These are phyloP conservation scores for Drosophila nr. perissopoda DNA, from an alignment of 2,888 invertebrate genomes.

Conservation along the genomic window DNA sequence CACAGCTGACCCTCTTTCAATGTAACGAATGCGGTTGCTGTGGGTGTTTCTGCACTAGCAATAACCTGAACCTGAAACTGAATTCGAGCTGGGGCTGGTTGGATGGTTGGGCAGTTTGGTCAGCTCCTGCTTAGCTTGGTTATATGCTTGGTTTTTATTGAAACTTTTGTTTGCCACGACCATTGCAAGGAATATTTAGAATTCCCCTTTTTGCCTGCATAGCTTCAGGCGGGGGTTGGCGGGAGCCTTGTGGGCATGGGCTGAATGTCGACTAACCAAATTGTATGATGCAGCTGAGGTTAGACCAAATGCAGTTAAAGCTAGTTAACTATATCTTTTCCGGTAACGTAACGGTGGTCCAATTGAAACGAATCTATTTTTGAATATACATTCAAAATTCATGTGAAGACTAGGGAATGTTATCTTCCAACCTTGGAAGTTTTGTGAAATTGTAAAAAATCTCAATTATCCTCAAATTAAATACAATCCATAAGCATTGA, in stretches of 20 bases:
- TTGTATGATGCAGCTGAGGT: constrained; percentile 27
- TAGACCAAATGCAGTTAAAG: constrained; percentile 11
- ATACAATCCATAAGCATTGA: not conserved
- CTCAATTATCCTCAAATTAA: not conserved
- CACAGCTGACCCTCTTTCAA: constrained; percentile 12
- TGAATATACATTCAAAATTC: not conserved
- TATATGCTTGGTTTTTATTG: constrained; percentile 73
- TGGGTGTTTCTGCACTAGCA: constrained; percentile 68
- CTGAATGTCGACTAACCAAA: constrained; percentile 14
- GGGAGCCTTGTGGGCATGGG: not conserved
- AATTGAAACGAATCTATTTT: not conserved
- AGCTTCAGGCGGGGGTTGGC: constrained; percentile 1
- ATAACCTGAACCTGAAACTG: constrained; percentile 36
- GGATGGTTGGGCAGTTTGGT: constrained; percentile 10
- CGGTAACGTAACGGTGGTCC: not conserved
- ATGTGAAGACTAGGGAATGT: not conserved
- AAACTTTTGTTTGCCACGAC: constrained; percentile 77
- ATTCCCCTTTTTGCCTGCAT: constrained; percentile 41
- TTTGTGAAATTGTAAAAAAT: not conserved
- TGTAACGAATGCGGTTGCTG: constrained; percentile 67
- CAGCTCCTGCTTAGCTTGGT: constrained; percentile 48
- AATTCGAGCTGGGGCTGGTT: constrained; percentile 30
- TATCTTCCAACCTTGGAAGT: not conserved
- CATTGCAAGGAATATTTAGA: constrained; percentile 75
- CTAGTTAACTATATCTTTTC: constrained; percentile 2